A percentile compares a stretch with the other conserved stretches of the same genome.
These are phyloP conservation scores for Allygus modestus DNA, from an alignment of 2,888 invertebrate genomes.

Conservation along the genomic window DNA sequence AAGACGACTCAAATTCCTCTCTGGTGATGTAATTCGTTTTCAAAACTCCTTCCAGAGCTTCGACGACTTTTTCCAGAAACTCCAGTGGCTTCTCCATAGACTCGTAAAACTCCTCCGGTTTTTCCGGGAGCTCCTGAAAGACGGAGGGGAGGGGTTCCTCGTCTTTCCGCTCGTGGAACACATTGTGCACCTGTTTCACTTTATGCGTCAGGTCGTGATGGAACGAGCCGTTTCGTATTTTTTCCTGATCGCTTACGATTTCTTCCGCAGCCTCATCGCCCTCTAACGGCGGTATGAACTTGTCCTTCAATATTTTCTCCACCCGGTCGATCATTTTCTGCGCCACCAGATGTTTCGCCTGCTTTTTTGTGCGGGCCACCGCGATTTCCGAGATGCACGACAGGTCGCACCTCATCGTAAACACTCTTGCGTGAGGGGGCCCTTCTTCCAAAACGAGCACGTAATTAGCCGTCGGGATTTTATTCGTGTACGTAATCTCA, in stretches of 20 bases:
- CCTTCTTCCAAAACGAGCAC: constrained; percentile 80
- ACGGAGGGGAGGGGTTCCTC: not conserved
- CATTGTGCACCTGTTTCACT: constrained; percentile 2
- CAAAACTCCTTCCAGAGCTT: constrained; percentile 10
- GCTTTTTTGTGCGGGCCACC: constrained; percentile 81
- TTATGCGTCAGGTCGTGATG: not conserved
- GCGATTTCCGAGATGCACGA: constrained; percentile 78
- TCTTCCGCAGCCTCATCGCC: not conserved
- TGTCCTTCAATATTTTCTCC: constrained; percentile 61
- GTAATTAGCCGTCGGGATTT: constrained; percentile 78
- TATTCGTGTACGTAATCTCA: constrained; percentile 73
- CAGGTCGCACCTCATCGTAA: constrained; percentile 79
- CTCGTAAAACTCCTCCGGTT: constrained; percentile 16
- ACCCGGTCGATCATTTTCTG: constrained; percentile 68
- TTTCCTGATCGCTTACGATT: not conserved
- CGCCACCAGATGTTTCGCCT: constrained; percentile 82
- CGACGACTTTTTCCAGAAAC: not conserved
- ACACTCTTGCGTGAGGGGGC: constrained; percentile 81
- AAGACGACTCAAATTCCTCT: not conserved
- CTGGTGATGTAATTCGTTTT: not conserved
- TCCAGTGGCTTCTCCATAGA: not conserved
- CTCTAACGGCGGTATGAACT: constrained; percentile 39
- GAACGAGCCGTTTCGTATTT: not conserved
- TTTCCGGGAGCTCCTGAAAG: not conserved
- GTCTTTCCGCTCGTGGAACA: not conserved